Evolutionary conservation across 2,888 invertebrate genomes (phyloP), one percentile per base, ranked within the genome.

Genomic region (Drosophila kanekoi): DNA sequence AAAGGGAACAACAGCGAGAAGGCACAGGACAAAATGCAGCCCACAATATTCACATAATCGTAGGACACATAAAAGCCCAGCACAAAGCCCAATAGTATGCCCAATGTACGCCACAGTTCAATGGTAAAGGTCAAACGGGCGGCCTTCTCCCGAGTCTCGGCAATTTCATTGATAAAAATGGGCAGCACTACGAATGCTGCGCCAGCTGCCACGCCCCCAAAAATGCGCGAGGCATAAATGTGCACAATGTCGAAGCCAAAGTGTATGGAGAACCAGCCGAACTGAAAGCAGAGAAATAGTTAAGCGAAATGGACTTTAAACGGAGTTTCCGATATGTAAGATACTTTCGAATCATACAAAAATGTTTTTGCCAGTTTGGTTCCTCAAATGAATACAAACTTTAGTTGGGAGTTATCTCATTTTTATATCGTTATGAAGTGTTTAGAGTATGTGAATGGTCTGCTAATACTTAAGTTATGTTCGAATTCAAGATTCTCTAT

Each of bases 1-100:
- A 92, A 92, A 13, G 92, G 91, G 14, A 91, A 92, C 16, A 64
- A 48, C 71, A 92, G 57, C 0, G 83, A 80, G 56, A 91, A 92
- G 0, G 73, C 23, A 9, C 90, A 75, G n/a, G 92, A 87, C 4
- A 87, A 33, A 0, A 76, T 47, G 14, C 87, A 69, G 2, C 91
- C 91, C 8, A 89, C 72, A 4, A 90, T 65, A 32, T 85, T 80
- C 0, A 89, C 76, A 44, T 81, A 73, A 0, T 72, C 68, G 44
- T 91, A 90, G 10, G 68, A 61, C 28, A 88, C 48, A 60, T 74
- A 88, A 14, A 81, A 75, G 10, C 89, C 89, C 4, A 92, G 38
- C 0, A 84, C 20, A 6, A 90, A 78, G 6, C 92, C 92, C 8
- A 76, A 5, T 0, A 91, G 28, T 1, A 91, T 88, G 44, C 92